Base-by-base conservation (phyloP, 1,140 invertebrate genomes). In the Achatina immaculata region DNA sequence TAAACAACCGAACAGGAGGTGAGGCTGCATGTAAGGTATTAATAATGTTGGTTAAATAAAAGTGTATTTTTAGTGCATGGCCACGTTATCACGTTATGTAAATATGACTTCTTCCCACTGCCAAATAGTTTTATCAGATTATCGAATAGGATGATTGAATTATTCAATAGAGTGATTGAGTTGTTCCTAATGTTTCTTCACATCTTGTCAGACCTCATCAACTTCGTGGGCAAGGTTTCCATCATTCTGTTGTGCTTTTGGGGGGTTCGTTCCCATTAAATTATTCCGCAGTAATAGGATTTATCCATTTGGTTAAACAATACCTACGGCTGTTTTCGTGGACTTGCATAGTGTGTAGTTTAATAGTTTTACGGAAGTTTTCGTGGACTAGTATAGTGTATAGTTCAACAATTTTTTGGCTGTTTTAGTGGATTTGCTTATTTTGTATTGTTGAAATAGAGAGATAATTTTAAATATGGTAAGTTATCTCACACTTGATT, bases 121-220 rank as follows among this genome's bases (percentile, higher is more conserved):
- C 38, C 68, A 69, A 69, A 69, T 69, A 42, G 68, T 24, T 69
- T 40, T 34, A 69, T 69, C 24, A 42, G 38, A 69, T 69, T 69
- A 69, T 40, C 3, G 36, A 69, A 24, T 24, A 62, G n/a, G 11
- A 62, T 62, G 28, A 62, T 34, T 62, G 28, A 62, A 28, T 62
- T 62, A 62, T 62, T 62, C n/a, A 62, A 62, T 62, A 62, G 24
- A 11, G n/a, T 55, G 51, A 55, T 55, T 55, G n/a, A 14, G n/a
- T 55, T 31, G 31, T 28, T 31, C 58, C 28, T 28, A 62, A 62
- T 62, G 58, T 28, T 62, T 62, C n/a, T 62, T 31, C 58, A 34
- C 58, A 62, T 62, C 58, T 31, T 34, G 58, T 28, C 21, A 31
- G 28, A 62, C 58, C 28, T 62, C 1, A 28, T 31, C 31, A 62